Evolutionary conservation across 2,797 vertebrate genomes (phyloP), one percentile per base, ranked within the genome.

Genomic region (Coranthus polyacanthus): DNA sequence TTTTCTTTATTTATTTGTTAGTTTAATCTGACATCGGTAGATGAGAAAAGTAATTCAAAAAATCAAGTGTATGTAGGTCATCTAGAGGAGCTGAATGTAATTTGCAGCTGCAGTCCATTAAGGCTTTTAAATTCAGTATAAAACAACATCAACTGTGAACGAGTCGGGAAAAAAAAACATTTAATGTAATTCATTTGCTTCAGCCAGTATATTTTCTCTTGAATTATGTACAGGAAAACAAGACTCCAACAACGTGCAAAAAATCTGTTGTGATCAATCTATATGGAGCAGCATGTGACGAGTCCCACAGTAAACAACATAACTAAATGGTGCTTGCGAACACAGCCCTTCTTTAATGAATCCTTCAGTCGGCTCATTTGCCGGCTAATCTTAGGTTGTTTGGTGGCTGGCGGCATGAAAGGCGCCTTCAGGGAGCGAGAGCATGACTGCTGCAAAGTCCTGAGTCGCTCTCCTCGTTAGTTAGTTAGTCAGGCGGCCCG

Each of bases 351-450:
- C 64, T 72, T 76, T 84, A 87, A 87, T 64, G 56, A 75, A 29
- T 68, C 75, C 75, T 75, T 75, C 81, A 54, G 68, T 70, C 39
- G 22, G 60, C 78, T 84, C 72, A 55, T 87, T 87, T 75, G 68
- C 24, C 20, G 13, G 74, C 52, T 88, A 85, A 88, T 89, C 69
- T 57, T 68, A 74, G 79, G 37, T 46, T 34, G 49, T 74, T 65
- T 68, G 70, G 54, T 45, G 43, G 60, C 64, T 17, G 1, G 12
- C 15, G 63, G 68, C 65, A 47, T 72, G 29, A 58, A 46, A 64
- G 56, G 21, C 13, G 60, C 57, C 82, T 66, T 36, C 49, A 12
- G 63, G 75, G 62, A 54, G 36, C 15, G 0, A 39, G 50, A 78
- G 59, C 61, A 7, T 68, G 80, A 83, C 69, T 29, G 53, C 58